Evolutionary conservation across 2,113 vertebrate genomes (phyloP), one percentile per base, ranked within the genome.

Genomic region (Motacilla tschutschensis): DNA sequence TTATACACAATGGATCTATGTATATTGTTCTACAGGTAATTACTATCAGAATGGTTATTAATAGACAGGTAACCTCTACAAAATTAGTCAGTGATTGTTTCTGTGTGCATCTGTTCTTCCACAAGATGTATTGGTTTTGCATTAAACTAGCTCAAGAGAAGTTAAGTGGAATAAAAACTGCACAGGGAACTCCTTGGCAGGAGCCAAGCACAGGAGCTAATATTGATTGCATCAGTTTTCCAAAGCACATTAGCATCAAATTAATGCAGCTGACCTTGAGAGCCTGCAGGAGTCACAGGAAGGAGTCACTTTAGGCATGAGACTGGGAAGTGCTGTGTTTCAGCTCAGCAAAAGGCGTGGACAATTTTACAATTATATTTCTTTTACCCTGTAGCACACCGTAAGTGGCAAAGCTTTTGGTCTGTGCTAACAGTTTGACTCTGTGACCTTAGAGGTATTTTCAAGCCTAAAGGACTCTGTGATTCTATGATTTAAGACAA

Each of bases 181-280:
- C 47, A 36, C 0, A 15, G 74, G 58, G 80, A 83, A 73, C 77
- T 72, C 63, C 85, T 36, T 48, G 76, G 82, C 71, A 65, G 59
- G 46, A 92, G 87, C 89, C 70, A 77, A 91, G 79, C 83, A 55
- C 2, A 9, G 36, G 43, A 80, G 47, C 83, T 31, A 28, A 57
- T 75, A 89, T 83, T 48, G 94, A 94, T 85, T 80, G 85, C 77
- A 83, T 62, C 1, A 2, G 25, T 85, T 91, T 89, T 87, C 58
- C 83, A 89, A 75, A 80, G 73, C 62, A 83, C 71, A 75, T 93
- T 65, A 92, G 44, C 85, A 85, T 38, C 80, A 83, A 69, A 43
- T 24, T 25, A 89, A 72, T 6, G 71, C 78, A 53, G 64, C 73
- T 79, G 88, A 93, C 89, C 91, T 89, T 93, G 91, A 47, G 58